Conservation (phyloP, 2,113 vertebrate genomes). For the Ascaphus truei region DNA sequence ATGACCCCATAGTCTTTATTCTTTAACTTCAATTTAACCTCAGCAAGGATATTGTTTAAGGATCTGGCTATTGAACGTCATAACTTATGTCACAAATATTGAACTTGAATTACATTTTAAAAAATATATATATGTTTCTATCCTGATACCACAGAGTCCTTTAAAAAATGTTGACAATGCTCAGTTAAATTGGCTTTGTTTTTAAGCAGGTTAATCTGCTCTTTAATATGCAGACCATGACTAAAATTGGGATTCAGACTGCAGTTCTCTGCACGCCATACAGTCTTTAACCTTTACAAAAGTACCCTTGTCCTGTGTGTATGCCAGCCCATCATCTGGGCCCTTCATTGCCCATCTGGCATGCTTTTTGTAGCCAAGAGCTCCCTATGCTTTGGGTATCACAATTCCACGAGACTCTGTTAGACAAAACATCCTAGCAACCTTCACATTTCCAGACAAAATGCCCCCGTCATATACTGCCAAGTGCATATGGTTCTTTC, state of each 20-base stretch:
- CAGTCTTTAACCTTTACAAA: not conserved
- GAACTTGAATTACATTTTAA: too few species aligned
- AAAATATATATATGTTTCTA: too few species aligned
- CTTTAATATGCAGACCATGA: too few species aligned
- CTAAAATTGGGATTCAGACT: not conserved
- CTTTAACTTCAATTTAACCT: too few species aligned
- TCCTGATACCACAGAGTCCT: too few species aligned
- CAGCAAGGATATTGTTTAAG: too few species aligned
- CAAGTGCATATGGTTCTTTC: conserved; percentile 4
- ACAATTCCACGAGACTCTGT: conserved; percentile 2
- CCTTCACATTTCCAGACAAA: conserved; percentile 5
- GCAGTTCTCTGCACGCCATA: not conserved
- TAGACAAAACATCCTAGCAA: conserved; percentile 26
- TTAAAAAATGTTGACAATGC: too few species aligned
- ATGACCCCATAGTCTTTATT: too few species aligned
- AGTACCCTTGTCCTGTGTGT: not conserved
- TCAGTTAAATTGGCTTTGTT: too few species aligned
- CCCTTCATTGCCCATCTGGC: conserved; percentile 19
- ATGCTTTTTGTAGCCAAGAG: conserved; percentile 15
- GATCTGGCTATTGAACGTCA: too few species aligned
- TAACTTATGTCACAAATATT: too few species aligned
- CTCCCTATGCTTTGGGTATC: conserved; percentile 15
- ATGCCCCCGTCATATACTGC: conserved; percentile 13
- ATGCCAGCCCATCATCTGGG: conserved; percentile 9
- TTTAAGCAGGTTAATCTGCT: too few species aligned